Percentiles rank a stretch among this genome's conserved stretches.
These are phyloP conservation scores for Lithophane semibrunnea DNA, from an alignment of 2,888 invertebrate genomes.

Conservation along the genomic window DNA sequence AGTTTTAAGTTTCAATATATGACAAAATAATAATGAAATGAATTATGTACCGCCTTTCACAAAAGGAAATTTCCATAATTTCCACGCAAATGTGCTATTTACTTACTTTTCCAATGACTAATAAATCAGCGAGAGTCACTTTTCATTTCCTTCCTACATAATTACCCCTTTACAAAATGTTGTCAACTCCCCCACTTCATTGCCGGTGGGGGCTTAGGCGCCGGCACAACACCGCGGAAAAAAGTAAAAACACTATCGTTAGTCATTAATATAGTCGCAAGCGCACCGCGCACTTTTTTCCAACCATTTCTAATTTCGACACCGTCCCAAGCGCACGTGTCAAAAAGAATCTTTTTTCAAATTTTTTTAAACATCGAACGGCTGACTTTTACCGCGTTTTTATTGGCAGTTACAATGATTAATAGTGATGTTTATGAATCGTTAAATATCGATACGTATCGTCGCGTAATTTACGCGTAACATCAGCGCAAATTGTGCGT, in stretches of 20 bases:
- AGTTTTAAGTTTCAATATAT: background rate
- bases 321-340: conserved; percentile 78
- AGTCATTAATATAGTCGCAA: conserved; percentile 84
- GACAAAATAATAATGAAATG: background rate
- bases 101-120: conserved; percentile 21
- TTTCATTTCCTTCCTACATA: conserved; percentile 59
- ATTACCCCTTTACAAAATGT: conserved; percentile 73
- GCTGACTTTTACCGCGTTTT: conserved; percentile 68
- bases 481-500: conserved; percentile 58
- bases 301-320: conserved; percentile 85
- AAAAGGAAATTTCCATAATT: conserved; percentile 42
- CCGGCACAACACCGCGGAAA: conserved; percentile 82
- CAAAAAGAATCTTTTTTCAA: conserved; percentile 55
- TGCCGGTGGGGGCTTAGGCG: conserved; percentile 87
- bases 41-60: conserved; percentile 40
- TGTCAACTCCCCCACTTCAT: conserved; percentile 76
- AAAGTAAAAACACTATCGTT: conserved; percentile 88
- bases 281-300: conserved; percentile 81
- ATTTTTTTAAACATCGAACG: conserved; percentile 54
- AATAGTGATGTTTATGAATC: conserved; percentile 70
- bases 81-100: conserved; percentile 37
- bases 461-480: conserved; percentile 61
- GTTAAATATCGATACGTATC: conserved; percentile 64
- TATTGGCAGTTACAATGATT: conserved; percentile 65
- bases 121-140: conserved; percentile 53